Conservation (phyloP, 1,140 invertebrate species). For the Rhagoletis zephyria region DNA sequence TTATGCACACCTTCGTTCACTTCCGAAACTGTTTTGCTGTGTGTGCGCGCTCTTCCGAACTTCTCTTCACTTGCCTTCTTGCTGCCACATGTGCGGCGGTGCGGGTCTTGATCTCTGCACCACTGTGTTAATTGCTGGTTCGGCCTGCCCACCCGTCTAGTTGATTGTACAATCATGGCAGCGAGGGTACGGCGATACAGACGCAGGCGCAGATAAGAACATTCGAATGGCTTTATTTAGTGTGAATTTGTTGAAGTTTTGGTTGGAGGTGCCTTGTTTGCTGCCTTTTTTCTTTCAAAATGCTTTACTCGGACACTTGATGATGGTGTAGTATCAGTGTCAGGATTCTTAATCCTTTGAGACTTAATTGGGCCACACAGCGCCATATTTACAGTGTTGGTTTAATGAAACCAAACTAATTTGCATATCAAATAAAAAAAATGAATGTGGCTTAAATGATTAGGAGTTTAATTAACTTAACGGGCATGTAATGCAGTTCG, state of each 20-base stretch:
- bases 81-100: neutral
- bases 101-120: conserved; percentile 55
- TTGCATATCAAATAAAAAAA: conserved; percentile 4
- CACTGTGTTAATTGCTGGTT: conserved; percentile 55
- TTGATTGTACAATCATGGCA: neutral
- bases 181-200: neutral
- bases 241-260: neutral
- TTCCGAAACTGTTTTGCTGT: neutral
- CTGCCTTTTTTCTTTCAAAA: neutral
- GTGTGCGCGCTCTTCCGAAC: conserved; percentile 1
- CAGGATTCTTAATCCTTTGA: neutral
- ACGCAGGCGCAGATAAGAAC: neutral
- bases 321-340: neutral
- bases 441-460: no score
- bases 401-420: conserved; percentile 35
- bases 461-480: no score
- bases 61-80: neutral
- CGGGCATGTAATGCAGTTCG: no score
- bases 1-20: conserved; percentile 55
- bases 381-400: neutral
- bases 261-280: conserved; percentile 3
- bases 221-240: conserved; percentile 40
- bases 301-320: neutral
- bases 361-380: conserved; percentile 42
- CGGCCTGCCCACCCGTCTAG: conserved; percentile 20